A percentile compares a stretch with the other conserved stretches of the same genome.
These are phyloP conservation scores for Drosophila planitibia DNA, from an alignment of 2,888 invertebrate genomes.

Conservation along the genomic window DNA sequence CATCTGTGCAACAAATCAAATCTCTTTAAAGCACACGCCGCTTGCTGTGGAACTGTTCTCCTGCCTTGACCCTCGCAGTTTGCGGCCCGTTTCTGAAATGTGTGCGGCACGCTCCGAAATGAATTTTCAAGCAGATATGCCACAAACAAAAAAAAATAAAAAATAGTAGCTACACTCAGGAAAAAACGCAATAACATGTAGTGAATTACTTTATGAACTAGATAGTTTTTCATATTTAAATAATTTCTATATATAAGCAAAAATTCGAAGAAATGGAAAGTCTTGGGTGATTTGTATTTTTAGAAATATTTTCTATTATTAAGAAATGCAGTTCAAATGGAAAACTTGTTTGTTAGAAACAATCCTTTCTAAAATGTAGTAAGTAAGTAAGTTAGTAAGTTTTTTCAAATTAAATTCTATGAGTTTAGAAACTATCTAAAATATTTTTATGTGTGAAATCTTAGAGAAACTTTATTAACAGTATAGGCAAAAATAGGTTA, in stretches of 20 bases:
- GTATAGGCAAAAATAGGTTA: neutral
- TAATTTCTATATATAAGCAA: neutral
- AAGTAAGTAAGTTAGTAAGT: too few species aligned
- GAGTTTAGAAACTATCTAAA: neutral
- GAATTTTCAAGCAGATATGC: conserved; percentile 61
- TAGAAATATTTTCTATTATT: neutral
- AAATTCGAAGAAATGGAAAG: neutral
- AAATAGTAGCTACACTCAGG: neutral
- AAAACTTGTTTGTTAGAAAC: neutral
- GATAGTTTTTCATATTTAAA: neutral
- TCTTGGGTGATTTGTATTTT: too few species aligned
- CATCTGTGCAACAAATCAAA: conserved; percentile 6
- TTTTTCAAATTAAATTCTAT: neutral
- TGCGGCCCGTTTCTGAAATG: conserved; percentile 16
- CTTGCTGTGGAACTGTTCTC: neutral
- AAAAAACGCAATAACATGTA: neutral
- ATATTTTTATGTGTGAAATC: neutral
- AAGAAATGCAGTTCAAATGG: neutral
- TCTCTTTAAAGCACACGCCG: conserved; percentile 48
- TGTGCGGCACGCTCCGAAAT: conserved; percentile 71
- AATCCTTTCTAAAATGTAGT: neutral
- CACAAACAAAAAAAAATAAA: conserved; percentile 25
- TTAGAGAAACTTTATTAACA: neutral
- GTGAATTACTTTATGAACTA: neutral
- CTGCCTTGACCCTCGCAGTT: neutral